Percentiles rank a stretch among this genome's conserved stretches.
phyloP scores from a whole-genome alignment of 2,797 vertebrate species.

The Poeciliopsis paucimaculata region DNA sequence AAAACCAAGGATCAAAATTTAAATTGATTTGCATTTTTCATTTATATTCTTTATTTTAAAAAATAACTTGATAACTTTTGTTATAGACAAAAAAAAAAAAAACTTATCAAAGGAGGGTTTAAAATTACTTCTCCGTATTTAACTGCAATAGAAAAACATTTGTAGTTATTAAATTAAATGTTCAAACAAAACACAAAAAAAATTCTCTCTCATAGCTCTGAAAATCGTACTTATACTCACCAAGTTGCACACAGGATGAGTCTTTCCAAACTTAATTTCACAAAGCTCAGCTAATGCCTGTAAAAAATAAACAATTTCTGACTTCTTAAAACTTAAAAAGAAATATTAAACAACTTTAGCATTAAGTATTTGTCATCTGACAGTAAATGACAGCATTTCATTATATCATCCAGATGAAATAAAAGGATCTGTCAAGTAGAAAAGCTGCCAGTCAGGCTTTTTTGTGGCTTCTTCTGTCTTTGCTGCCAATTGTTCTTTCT shows the following conservation, averaged over 20 bases:
- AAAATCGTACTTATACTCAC: slow-evolving; percentile 71
- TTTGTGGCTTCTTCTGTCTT: slow-evolving; percentile 6
- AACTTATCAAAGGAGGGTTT: not conserved
- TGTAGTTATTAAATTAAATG: not conserved
- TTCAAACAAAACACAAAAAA: not conserved
- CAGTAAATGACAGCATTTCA: not conserved
- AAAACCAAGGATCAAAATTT: not conserved
- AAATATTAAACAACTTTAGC: not conserved
- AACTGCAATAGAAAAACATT: not conserved
- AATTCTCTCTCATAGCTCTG: slow-evolving; percentile 1
- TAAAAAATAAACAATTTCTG: slow-evolving; percentile 25
- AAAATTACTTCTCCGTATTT: not conserved
- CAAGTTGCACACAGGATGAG: slow-evolving; percentile 94
- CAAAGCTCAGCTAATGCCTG: slow-evolving; percentile 97
- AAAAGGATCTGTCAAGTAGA: slow-evolving; percentile 7
- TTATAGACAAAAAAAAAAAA: not conserved
- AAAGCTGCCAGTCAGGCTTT: slow-evolving; percentile 3
- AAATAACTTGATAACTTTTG: not conserved
- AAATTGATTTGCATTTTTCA: not conserved
- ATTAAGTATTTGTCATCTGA: not conserved
- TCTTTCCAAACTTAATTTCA: slow-evolving; percentile 98
- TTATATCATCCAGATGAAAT: not conserved
- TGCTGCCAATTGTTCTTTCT: not conserved
- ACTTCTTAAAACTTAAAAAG: not conserved
- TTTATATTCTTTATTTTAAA: not conserved